phyloP scores from a whole-genome alignment of 2,888 invertebrate genomes.

The Ophonus ardosiacus region DNA sequence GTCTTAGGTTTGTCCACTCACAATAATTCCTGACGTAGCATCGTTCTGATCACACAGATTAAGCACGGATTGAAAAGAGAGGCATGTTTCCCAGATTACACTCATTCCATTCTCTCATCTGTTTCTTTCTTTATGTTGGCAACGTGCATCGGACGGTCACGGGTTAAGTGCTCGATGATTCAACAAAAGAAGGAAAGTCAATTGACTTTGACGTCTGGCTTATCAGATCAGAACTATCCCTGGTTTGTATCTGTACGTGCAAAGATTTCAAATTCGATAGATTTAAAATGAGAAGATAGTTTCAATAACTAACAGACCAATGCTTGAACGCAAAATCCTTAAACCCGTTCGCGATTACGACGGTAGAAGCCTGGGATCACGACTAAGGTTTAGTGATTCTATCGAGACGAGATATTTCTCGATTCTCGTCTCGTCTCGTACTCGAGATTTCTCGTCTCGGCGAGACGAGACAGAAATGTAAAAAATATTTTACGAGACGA shows the following conservation, averaged over 20 bases:
- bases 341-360: too few relatives aligned
- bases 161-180: conserved; percentile 35
- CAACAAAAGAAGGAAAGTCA: conserved; percentile 38
- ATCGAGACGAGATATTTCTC: too few relatives aligned
- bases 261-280: not conserved
- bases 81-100: conserved; percentile 41
- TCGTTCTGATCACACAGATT: conserved; percentile 50
- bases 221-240: conserved; percentile 32
- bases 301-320: not conserved
- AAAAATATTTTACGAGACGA: too few relatives aligned
- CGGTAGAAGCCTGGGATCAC: not conserved
- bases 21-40: conserved; percentile 51
- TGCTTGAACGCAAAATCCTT: too few relatives aligned
- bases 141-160: conserved; percentile 1
- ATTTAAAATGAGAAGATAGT: not conserved
- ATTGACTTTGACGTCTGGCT: conserved; percentile 38
- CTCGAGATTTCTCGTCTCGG: too few relatives aligned
- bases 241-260: conserved; percentile 28
- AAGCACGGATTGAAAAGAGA: conserved; percentile 46
- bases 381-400: too few relatives aligned
- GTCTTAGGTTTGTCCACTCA: conserved; percentile 46
- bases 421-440: too few relatives aligned
- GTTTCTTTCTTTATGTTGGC: conserved; percentile 44
- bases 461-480: too few relatives aligned
- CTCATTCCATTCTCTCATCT: conserved; percentile 43